Evolutionary conservation across 2,888 invertebrate species (phyloP).

Genomic region (Meliscaeva auricollis): DNA sequence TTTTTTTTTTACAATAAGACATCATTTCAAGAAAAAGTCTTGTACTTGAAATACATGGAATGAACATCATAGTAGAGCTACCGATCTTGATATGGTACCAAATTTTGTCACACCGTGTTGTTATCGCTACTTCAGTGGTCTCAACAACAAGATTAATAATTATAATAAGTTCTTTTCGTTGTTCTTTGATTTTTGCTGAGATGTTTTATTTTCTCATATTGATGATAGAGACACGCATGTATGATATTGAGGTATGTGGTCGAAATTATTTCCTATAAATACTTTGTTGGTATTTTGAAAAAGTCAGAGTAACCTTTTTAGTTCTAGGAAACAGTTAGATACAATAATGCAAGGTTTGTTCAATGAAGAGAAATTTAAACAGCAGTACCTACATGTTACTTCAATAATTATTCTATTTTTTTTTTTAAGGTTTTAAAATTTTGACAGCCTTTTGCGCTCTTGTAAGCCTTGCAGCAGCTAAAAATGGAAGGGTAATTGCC

Average conservation of each 20-base stretch:
- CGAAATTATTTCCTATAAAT: conserved; percentile 14
- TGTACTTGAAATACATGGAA: background rate
- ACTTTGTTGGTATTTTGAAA: background rate
- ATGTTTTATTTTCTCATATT: background rate
- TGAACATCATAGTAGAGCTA: conserved; percentile 33
- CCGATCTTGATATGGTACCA: conserved; percentile 71
- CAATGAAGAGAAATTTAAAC: background rate
- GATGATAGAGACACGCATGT: background rate
- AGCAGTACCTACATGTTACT: background rate
- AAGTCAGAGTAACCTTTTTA: conserved; percentile 32
- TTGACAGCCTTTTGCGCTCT: background rate
- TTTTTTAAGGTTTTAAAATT: conserved; percentile 26
- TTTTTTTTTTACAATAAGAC: too few relatives aligned
- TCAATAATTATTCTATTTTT: background rate
- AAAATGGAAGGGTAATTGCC: conserved; percentile 17
- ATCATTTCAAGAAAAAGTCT: too few relatives aligned
- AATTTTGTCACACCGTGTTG: conserved; percentile 78
- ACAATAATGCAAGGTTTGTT: conserved; percentile 52
- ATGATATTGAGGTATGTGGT: conserved; percentile 2
- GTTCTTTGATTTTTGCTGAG: conserved; percentile 21
- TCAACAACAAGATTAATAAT: conserved; percentile 39
- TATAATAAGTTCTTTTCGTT: conserved; percentile 51
- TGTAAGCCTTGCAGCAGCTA: conserved; percentile 14
- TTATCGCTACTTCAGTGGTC: conserved; percentile 43
- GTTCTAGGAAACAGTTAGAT: conserved; percentile 11